Conservation (phyloP, 2,797 vertebrate species). For the Aeoliscus strigatus region DNA sequence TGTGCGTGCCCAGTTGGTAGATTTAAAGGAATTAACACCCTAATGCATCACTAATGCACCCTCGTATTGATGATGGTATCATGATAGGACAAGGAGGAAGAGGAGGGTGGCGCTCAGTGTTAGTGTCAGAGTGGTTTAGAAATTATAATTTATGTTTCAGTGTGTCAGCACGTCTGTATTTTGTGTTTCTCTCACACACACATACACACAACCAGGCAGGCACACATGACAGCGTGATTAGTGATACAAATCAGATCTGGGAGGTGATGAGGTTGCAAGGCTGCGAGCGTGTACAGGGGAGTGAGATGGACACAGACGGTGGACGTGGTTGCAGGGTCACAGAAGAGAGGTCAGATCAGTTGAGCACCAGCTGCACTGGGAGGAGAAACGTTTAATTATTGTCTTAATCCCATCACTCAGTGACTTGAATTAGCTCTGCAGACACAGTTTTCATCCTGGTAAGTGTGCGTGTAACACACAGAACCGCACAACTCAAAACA, state of each 20-base stretch:
- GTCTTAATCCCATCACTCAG: constrained; percentile 14
- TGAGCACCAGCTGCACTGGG: constrained; percentile 6
- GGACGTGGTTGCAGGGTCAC: constrained; percentile 17
- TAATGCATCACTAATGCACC: constrained; percentile 29
- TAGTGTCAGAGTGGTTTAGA: constrained; percentile 7
- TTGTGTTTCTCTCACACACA: background rate
- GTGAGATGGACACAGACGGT: constrained; percentile 22
- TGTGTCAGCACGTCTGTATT: constrained; percentile 12
- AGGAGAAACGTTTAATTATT: constrained; percentile 19
- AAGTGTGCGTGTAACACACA: no score
- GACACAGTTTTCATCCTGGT: background rate
- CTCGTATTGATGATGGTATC: constrained; percentile 24
- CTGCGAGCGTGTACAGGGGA: constrained; percentile 3
- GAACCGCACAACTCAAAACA: constrained; percentile 2
- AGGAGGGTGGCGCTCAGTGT: constrained; percentile 4
- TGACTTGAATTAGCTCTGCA: constrained; percentile 23
- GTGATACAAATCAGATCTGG: constrained; percentile 27
- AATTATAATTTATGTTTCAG: constrained; percentile 14
- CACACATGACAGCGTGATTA: constrained; percentile 19
- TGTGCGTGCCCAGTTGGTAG: constrained; percentile 1
- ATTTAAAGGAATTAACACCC: constrained; percentile 21
- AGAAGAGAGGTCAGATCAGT: constrained; percentile 12
- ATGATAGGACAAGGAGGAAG: constrained; percentile 15
- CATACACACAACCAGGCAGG: constrained; percentile 4
- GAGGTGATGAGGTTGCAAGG: constrained; percentile 19